Evolutionary conservation across 2,113 vertebrate genomes (phyloP).

Genomic region (Seriola aureovittata): DNA sequence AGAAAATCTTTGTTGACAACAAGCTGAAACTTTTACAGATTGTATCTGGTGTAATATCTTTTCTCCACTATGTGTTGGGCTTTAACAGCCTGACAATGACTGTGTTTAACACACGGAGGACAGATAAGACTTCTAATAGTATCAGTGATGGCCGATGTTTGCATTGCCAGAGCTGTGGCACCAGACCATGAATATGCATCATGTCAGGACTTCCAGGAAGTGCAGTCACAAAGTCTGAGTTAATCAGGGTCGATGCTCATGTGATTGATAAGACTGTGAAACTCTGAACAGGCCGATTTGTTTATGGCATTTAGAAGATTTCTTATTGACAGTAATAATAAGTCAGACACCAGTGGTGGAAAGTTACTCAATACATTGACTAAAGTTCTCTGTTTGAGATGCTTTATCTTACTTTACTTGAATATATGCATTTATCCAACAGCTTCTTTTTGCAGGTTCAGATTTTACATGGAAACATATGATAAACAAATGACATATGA

Average conservation of each 20-base stretch:
- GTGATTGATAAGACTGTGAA: constrained; percentile 61
- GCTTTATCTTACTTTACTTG: no score
- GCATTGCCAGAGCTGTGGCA: not conserved
- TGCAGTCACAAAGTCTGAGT: constrained; percentile 26
- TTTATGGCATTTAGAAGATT: not conserved
- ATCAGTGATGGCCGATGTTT: not conserved
- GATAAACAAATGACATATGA: no score
- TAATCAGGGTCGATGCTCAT: constrained; percentile 49
- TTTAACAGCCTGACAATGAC: not conserved
- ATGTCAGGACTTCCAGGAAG: constrained; percentile 13
- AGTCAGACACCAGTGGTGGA: not conserved
- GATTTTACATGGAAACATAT: no score
- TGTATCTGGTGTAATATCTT: not conserved
- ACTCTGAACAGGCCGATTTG: constrained; percentile 12
- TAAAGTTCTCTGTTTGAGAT: not conserved
- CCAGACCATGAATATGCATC: not conserved
- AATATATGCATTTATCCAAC: no score
- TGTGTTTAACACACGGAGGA: not conserved
- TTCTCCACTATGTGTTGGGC: no score
- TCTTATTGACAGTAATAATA: not conserved
- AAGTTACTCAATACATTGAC: not conserved
- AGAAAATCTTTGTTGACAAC: no score
- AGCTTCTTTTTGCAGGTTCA: no score
- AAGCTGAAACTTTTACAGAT: not conserved
- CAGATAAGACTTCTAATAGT: not conserved